A percentile compares a stretch with the other conserved stretches of the same genome.
Conservation (phyloP, 2,888 invertebrate species). For the Bombyx huttoni region DNA sequence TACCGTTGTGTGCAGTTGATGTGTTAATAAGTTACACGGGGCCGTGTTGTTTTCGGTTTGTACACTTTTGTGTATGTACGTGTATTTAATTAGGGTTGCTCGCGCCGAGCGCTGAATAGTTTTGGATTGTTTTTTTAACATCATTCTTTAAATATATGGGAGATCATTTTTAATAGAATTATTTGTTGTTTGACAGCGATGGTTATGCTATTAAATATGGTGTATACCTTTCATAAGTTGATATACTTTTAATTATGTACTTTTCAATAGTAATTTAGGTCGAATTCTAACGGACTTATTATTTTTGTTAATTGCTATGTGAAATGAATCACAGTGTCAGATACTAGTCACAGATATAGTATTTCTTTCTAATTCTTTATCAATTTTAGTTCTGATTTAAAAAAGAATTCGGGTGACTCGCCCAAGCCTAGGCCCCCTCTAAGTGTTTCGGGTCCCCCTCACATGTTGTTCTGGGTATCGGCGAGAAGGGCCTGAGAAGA, state of each 20-base stretch:
- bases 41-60: slow-evolving; percentile 21
- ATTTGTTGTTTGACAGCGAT: background rate
- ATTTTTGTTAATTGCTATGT: no score
- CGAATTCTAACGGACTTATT: background rate
- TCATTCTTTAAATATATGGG: background rate
- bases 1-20: slow-evolving; percentile 40
- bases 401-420: no score
- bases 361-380: no score
- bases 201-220: background rate
- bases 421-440: no score
- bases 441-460: no score
- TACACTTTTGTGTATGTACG: slow-evolving; percentile 12
- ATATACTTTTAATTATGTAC: background rate
- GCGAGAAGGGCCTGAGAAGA: no score
- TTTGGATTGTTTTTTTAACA: background rate
- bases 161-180: background rate
- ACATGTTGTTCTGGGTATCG: no score
- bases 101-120: slow-evolving; percentile 1
- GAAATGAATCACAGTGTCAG: no score
- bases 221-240: background rate
- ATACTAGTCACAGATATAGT: no score
- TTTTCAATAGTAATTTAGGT: background rate
- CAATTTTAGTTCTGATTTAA: no score
- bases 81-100: slow-evolving; percentile 29
- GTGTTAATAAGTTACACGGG: slow-evolving; percentile 42